Conservation (phyloP, 2,888 invertebrate genomes). For the Vandiemenella viatica region DNA sequence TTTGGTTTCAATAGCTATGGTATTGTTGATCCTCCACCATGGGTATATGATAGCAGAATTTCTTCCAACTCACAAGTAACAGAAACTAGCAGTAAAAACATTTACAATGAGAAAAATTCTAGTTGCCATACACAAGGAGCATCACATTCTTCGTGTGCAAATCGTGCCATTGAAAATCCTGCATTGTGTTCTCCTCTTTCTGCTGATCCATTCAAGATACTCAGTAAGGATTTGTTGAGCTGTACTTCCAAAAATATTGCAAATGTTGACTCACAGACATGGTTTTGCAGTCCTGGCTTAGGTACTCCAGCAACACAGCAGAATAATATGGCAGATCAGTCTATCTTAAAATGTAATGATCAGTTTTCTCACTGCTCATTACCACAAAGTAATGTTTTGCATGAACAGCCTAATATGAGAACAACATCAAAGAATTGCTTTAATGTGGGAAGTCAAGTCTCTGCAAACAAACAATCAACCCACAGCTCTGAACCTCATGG, state of each 20-base stretch:
- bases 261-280: conserved; percentile 11
- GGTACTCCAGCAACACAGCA: conserved; percentile 8
- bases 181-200: conserved; percentile 11
- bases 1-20: conserved; percentile 10
- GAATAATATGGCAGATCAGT: conserved; percentile 8
- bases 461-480: neutral
- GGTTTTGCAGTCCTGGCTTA: conserved; percentile 12
- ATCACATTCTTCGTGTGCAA: conserved; percentile 9
- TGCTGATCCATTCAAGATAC: conserved; percentile 7
- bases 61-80: conserved; percentile 3
- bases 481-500: neutral
- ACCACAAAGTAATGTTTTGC: conserved; percentile 7
- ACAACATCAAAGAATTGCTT: no score
- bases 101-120: conserved; percentile 7
- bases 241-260: conserved; percentile 6
- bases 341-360: conserved; percentile 13
- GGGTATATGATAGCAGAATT: conserved; percentile 13
- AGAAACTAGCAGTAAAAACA: conserved; percentile 2
- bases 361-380: conserved; percentile 14
- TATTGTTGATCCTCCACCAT: conserved; percentile 11
- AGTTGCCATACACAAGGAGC: conserved; percentile 4
- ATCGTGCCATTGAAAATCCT: conserved; percentile 8
- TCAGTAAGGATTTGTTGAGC: conserved; percentile 10
- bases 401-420: conserved; percentile 9
- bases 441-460: no score